Evolutionary conservation across 2,113 vertebrate species (phyloP).

Genomic region (Podilymbus podiceps): DNA sequence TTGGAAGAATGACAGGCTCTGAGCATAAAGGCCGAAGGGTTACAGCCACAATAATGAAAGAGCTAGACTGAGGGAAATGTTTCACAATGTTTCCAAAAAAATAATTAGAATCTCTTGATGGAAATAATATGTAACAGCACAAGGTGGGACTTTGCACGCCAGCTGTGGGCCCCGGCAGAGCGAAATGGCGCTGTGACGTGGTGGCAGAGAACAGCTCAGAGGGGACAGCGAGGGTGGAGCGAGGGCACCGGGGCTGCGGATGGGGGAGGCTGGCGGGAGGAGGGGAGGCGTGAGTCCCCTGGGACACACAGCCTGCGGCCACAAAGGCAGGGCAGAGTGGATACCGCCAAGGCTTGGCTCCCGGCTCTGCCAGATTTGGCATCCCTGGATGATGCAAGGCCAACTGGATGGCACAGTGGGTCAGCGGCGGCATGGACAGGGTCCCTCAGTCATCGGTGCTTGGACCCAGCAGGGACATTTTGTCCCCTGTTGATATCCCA

Average conservation of each 20-base stretch:
- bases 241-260: fast-evolving
- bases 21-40: neutral
- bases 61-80: neutral
- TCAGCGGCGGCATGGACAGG: neutral
- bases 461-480: neutral
- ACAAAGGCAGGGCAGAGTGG: neutral
- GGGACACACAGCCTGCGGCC: neutral
- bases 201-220: neutral
- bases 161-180: neutral
- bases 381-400: neutral
- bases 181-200: fast-evolving
- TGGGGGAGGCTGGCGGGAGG: neutral
- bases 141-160: neutral
- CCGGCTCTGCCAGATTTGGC: neutral
- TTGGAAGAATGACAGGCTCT: neutral
- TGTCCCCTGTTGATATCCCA: fast-evolving
- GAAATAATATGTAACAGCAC: neutral
- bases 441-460: fast-evolving
- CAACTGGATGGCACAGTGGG: neutral
- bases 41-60: neutral
- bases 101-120: neutral
- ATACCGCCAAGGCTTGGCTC: neutral
- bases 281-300: neutral
- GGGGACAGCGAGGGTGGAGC: fast-evolving
- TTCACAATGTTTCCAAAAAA: neutral